Base-by-base conservation (phyloP, 2,797 vertebrate genomes). In the Geotrypetes seraphini region DNA sequence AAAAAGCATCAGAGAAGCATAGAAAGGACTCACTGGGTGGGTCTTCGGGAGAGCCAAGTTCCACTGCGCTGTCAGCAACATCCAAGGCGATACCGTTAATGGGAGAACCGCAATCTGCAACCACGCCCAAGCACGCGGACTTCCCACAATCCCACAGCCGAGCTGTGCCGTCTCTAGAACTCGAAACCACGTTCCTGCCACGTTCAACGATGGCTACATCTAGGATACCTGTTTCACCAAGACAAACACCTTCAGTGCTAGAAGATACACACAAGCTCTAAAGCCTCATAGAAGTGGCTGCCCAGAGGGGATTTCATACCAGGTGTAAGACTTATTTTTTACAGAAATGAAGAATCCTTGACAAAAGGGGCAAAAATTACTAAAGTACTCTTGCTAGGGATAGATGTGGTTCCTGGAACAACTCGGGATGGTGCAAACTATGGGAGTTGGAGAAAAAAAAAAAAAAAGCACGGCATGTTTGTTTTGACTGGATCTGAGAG, bases 121-220 rank as follows among this genome's bases (percentile, higher is more conserved):
- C 2, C 23, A 73, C 2, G 0, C 54, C 73, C 46, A 84, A 53
- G 17, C 79, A 83, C 26, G 75, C 15, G 0, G 79, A 69, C 9
- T 54, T 73, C 2, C 83, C 81, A 2, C 81, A 85, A 34, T 85
- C 83, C 83, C 83, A 85, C 21, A 85, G 67, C 4, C 75, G 60
- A 3, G 63, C 75, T 1, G 71, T 81, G 28, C 83, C 81, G 0
- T 85, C 83, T 25, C 83, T 47, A 11, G 80, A 83, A 49, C 58
- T 63, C 28, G 81, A 81, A 3, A 84, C 25, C 5, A 84, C 65
- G 0, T 85, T 85, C 10, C 75, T 73, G 0, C 83, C 83, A 2
- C 73, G 60, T 6, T 84, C 83, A 53, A 85, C 65, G 4, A 84
- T 63, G 28, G 77, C 77, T 24, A 69, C 63, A 48, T 83, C 80